Conservation (phyloP, 2,888 invertebrate species). For the Eupithecia inturbata region DNA sequence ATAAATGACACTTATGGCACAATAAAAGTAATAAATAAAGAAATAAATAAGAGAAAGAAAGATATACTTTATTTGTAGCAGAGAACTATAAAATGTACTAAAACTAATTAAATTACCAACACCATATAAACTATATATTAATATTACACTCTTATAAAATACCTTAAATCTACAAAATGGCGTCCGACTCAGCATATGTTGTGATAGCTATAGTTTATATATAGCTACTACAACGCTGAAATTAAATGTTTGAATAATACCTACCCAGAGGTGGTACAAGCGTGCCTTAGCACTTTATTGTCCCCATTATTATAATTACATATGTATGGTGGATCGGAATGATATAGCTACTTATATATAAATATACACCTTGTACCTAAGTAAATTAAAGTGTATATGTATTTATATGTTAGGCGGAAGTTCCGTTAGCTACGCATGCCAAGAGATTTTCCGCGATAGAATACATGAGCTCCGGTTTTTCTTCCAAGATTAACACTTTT, state of each 20-base stretch:
- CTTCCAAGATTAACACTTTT: constrained; percentile 38
- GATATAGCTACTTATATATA: constrained; percentile 21
- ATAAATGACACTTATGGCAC: constrained; percentile 18
- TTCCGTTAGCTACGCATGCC: constrained; percentile 49
- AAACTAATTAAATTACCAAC: too few species aligned
- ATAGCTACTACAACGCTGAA: too few species aligned
- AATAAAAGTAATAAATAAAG: constrained; percentile 18
- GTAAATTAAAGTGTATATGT: constrained; percentile 8
- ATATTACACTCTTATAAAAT: too few species aligned
- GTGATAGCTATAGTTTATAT: too few species aligned
- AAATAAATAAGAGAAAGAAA: too few species aligned
- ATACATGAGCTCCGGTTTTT: constrained; percentile 44
- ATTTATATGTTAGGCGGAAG: constrained; percentile 46
- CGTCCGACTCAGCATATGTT: too few species aligned
- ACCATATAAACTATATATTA: too few species aligned
- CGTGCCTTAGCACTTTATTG: constrained; percentile 34
- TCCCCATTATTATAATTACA: constrained; percentile 40
- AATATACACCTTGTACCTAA: constrained; percentile 8
- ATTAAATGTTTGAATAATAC: constrained; percentile 19
- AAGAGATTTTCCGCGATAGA: constrained; percentile 54
- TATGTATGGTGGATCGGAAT: constrained; percentile 37
- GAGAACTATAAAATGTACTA: too few species aligned
- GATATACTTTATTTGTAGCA: too few species aligned
- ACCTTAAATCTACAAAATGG: too few species aligned
- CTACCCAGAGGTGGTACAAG: constrained; percentile 28